Evolutionary conservation across 1,140 invertebrate genomes (phyloP).

Genomic region (Luehdorfia chinensis): DNA sequence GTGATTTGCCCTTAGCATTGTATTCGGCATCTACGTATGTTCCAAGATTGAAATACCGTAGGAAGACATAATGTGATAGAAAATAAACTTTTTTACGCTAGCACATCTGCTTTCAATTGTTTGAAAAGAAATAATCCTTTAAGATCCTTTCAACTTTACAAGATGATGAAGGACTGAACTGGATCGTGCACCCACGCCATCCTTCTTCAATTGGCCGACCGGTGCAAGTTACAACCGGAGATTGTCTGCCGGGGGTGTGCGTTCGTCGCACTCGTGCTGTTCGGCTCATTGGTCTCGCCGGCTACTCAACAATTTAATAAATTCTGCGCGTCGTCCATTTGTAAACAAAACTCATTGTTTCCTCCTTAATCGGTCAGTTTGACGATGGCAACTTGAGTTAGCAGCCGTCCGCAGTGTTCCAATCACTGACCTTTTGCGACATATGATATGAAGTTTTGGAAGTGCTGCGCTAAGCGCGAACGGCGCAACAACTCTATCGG

Average conservation of each 20-base stretch:
- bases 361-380: slow-evolving; percentile 60
- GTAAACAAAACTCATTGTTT: slow-evolving; percentile 76
- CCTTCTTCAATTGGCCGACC: slow-evolving; percentile 45
- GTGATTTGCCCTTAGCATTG: slow-evolving; percentile 51
- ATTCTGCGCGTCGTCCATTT: slow-evolving; percentile 57
- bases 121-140: slow-evolving; percentile 3
- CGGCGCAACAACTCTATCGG: slow-evolving; percentile 33
- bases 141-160: neutral
- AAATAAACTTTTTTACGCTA: slow-evolving; percentile 74
- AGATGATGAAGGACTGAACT: slow-evolving; percentile 30
- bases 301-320: slow-evolving; percentile 59
- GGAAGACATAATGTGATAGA: slow-evolving; percentile 73
- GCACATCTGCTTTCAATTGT: slow-evolving; percentile 30
- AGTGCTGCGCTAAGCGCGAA: slow-evolving; percentile 47
- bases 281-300: slow-evolving; percentile 43
- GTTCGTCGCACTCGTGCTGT: slow-evolving; percentile 45
- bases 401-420: slow-evolving; percentile 47
- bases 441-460: slow-evolving; percentile 65
- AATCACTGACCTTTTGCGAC: slow-evolving; percentile 29
- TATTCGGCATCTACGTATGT: slow-evolving; percentile 58
- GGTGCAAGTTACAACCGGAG: slow-evolving; percentile 39
- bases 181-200: slow-evolving; percentile 59
- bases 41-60: slow-evolving; percentile 67
- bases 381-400: slow-evolving; percentile 55
- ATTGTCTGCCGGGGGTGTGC: slow-evolving; percentile 48